Evolutionary conservation across 1,140 invertebrate species (phyloP).

Genomic region (Leptinotarsa lineolata): DNA sequence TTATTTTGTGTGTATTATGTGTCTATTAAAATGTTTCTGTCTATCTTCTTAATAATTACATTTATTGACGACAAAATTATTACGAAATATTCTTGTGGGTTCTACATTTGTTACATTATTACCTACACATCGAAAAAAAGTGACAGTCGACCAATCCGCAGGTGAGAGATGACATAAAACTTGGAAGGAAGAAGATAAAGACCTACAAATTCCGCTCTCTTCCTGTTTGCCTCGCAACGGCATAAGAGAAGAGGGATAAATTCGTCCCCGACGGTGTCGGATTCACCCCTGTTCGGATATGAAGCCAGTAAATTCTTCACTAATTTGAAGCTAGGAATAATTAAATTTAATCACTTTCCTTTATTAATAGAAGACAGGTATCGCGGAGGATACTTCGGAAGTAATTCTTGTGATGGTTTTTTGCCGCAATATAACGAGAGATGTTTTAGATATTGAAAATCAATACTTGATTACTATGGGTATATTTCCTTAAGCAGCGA

Average conservation of each 20-base stretch:
- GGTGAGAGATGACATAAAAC: not conserved
- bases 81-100: too few relatives aligned
- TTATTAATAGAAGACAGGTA: not conserved
- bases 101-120: too few relatives aligned
- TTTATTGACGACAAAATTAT: too few relatives aligned
- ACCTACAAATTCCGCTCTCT: conserved; percentile 2
- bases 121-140: not conserved
- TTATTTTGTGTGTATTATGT: too few relatives aligned
- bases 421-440: too few relatives aligned
- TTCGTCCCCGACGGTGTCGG: not conserved
- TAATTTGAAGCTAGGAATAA: not conserved
- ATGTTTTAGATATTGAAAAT: too few relatives aligned
- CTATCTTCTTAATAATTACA: too few relatives aligned
- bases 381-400: not conserved
- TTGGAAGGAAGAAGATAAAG: not conserved
- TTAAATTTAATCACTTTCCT: conserved; percentile 9
- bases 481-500: too few relatives aligned
- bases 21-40: too few relatives aligned
- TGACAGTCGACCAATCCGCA: not conserved
- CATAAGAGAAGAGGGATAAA: not conserved
- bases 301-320: conserved; percentile 5
- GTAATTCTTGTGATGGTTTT: not conserved
- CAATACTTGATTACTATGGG: too few relatives aligned
- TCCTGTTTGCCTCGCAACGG: not conserved
- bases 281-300: not conserved